Conservation (phyloP, 1,140 invertebrate species). For the Eupeodes corollae region DNA sequence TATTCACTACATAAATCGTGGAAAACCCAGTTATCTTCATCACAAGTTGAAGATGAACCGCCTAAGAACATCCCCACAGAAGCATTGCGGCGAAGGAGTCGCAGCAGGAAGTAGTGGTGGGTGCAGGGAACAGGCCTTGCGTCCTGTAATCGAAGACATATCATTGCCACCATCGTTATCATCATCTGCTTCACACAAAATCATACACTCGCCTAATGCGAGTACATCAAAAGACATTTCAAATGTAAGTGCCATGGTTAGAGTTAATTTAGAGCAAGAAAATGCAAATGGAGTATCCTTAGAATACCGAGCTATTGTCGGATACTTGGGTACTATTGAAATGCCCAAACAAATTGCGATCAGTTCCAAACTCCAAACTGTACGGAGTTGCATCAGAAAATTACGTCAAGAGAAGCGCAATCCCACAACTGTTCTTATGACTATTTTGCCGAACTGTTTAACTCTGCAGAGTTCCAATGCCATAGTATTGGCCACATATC, state of each 20-base stretch:
- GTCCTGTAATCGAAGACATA: slow-evolving; percentile 26
- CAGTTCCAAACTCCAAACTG: slow-evolving; percentile 58
- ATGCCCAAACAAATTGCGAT: slow-evolving; percentile 77
- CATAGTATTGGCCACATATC: slow-evolving; percentile 64
- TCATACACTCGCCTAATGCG: slow-evolving; percentile 13
- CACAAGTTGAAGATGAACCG: slow-evolving; percentile 31
- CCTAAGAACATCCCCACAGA: slow-evolving; percentile 27
- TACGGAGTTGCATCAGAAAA: slow-evolving; percentile 73
- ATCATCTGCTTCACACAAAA: slow-evolving; percentile 3
- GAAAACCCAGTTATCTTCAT: slow-evolving; percentile 16
- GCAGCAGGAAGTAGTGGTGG: neutral
- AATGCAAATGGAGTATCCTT: slow-evolving; percentile 44
- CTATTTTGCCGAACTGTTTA: slow-evolving; percentile 66
- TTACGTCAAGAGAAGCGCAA: slow-evolving; percentile 79
- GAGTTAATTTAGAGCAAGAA: slow-evolving; percentile 32
- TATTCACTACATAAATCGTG: slow-evolving; percentile 7
- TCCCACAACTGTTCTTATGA: slow-evolving; percentile 77
- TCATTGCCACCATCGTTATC: slow-evolving; percentile 10
- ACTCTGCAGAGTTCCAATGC: slow-evolving; percentile 58
- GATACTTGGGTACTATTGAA: slow-evolving; percentile 90
- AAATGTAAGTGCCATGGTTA: slow-evolving; percentile 25
- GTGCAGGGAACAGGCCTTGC: slow-evolving; percentile 6
- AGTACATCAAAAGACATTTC: slow-evolving; percentile 26
- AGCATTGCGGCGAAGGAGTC: slow-evolving; percentile 12
- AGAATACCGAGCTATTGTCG: slow-evolving; percentile 76